phyloP scores from a whole-genome alignment of 2,797 vertebrate species.

The Phoeniculus purpureus region DNA sequence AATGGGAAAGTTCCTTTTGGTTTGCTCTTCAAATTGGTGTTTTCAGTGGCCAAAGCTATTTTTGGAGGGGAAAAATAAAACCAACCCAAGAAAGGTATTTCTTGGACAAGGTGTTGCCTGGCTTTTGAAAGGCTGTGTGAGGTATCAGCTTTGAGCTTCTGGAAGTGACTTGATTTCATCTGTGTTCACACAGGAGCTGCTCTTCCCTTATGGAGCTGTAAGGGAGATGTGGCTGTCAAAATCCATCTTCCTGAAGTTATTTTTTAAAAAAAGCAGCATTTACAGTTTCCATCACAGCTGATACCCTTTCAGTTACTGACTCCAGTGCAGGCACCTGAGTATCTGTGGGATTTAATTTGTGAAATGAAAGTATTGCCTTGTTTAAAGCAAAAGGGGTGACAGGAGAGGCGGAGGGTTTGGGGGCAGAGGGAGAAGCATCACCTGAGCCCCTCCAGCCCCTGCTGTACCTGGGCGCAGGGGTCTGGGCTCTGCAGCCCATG shows the following conservation, averaged over 20 bases:
- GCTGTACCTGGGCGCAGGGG: no score
- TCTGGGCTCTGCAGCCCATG: not conserved
- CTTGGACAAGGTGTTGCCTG: not conserved
- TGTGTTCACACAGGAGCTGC: fast-evolving
- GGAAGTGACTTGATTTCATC: not conserved
- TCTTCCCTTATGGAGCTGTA: not conserved
- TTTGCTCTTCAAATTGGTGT: not conserved
- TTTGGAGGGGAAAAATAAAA: no score
- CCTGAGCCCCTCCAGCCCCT: no score
- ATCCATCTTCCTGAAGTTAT: not conserved
- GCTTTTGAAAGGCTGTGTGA: not conserved
- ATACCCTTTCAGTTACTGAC: fast-evolving
- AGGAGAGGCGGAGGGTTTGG: fast-evolving
- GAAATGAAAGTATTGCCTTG: not conserved
- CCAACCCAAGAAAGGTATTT: not conserved
- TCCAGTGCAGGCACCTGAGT: not conserved
- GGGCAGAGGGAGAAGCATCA: no score
- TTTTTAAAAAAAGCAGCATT: not conserved
- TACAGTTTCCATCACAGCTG: not conserved
- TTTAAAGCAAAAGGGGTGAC: fast-evolving
- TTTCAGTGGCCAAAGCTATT: not conserved
- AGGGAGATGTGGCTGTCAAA: not conserved
- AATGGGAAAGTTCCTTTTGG: not conserved
- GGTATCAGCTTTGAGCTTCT: not conserved
- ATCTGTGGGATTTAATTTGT: not conserved